These are phyloP conservation scores for Phyllotreta striolata DNA, from an alignment of 2,888 invertebrate species.

Conservation along the genomic window DNA sequence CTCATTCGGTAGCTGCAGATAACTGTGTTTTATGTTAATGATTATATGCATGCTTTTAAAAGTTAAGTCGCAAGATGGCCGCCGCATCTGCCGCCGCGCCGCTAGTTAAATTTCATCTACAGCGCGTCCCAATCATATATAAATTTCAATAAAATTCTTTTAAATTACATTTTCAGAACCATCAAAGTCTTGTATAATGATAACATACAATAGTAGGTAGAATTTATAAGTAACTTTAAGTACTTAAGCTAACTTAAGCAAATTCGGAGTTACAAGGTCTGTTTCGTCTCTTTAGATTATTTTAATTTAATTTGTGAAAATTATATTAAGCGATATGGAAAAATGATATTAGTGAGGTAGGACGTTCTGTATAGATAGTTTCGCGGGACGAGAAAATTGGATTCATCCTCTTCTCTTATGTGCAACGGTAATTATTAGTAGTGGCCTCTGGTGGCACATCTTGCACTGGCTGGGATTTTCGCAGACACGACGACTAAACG, in stretches of 20 bases:
- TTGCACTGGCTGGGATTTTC: slow-evolving; percentile 49
- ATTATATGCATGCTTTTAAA: slow-evolving; percentile 59
- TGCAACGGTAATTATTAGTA: slow-evolving; percentile 55
- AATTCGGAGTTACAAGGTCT: no score
- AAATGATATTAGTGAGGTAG: no score
- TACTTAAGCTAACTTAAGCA: no score
- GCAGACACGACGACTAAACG: slow-evolving; percentile 44
- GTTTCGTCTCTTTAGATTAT: no score
- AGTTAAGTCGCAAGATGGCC: slow-evolving; percentile 51
- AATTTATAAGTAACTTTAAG: no score
- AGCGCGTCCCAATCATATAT: slow-evolving; percentile 8
- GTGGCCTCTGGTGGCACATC: slow-evolving; percentile 57
- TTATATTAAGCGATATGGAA: slow-evolving; percentile 12
- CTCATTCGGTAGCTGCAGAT: slow-evolving; percentile 54
- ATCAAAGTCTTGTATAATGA: no score
- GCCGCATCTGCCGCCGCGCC: slow-evolving; percentile 35
- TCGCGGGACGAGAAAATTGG: slow-evolving; percentile 47
- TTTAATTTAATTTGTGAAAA: no score
- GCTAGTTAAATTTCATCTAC: slow-evolving; percentile 24
- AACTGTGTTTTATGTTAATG: slow-evolving; percentile 58
- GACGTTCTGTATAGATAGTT: slow-evolving; percentile 41
- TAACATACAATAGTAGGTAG: no score
- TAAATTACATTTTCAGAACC: not conserved
- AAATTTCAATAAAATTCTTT: no score
- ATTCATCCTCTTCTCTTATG: slow-evolving; percentile 45